Conservation (phyloP, 1,140 invertebrate genomes). For the Platyscapa corneri region DNA sequence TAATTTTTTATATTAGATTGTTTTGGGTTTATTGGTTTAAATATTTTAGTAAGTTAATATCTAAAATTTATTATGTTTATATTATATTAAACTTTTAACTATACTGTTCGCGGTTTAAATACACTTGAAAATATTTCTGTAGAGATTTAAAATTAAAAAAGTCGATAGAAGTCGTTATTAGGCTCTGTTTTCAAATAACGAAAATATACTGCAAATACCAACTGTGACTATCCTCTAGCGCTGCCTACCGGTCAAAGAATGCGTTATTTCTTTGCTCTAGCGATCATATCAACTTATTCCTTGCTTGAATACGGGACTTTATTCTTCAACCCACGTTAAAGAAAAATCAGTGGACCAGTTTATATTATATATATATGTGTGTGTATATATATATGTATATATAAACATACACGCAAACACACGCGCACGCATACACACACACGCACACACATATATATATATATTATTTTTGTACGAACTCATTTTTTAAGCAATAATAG, state of each 20-base stretch:
- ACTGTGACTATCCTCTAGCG: background rate
- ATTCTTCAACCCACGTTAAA: background rate
- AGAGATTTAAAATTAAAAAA: too few relatives aligned
- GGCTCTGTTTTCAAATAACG: constrained; percentile 14
- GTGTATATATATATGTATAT: too few relatives aligned
- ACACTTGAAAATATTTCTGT: too few relatives aligned
- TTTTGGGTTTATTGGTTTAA: too few relatives aligned
- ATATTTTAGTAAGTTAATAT: too few relatives aligned
- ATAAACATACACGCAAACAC: too few relatives aligned
- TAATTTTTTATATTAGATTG: too few relatives aligned
- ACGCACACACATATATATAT: background rate
- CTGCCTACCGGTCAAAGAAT: background rate
- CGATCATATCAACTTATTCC: background rate
- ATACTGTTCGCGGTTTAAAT: too few relatives aligned
- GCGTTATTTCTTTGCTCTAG: background rate
- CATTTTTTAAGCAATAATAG: background rate
- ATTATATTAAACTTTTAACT: too few relatives aligned
- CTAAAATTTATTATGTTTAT: too few relatives aligned
- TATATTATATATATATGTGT: background rate
- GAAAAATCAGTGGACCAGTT: background rate
- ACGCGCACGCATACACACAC: too few relatives aligned
- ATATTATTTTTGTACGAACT: background rate
- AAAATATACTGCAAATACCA: background rate
- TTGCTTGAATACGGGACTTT: background rate
- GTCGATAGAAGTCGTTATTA: background rate